Base-by-base conservation (phyloP, 2,113 vertebrate species). In the Pseudonaja textilis region DNA sequence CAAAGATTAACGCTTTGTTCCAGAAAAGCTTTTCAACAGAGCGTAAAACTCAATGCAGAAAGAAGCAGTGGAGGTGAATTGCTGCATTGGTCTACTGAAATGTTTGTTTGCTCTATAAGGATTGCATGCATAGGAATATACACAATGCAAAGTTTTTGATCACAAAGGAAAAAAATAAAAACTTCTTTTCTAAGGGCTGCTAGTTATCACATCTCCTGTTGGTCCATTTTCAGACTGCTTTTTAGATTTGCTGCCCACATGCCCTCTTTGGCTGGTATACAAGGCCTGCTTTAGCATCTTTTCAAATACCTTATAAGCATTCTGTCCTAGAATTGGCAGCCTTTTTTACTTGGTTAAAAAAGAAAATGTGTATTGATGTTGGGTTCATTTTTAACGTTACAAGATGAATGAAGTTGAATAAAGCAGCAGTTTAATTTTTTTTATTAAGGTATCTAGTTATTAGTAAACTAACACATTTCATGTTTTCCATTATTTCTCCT, bases 301-400 rank as follows among this genome's bases (percentile, higher is more conserved):
- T 91, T 90, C 52, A 94, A 88, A 86, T 85, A 89, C 55, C 47
- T 16, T 94, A 11, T 92, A 90, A 90, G 92, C 45, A 88, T 39
- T 89, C 0, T 54, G 42, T 42, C 52, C 88, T 26, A 94, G 64
- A 25, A 20, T 0, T 42, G 45, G 10, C 1, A 47, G 2, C 9
- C 81, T 96, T 90, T 81, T 42, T 92, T 90, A n/a, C 47, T 54
- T 69, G 54, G 89, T 74, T 59, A 93, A 86, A 93, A 93, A 92
- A 29, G 54, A 14, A 86, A 42, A 86, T 89, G 20, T 91, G 29
- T 34, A 52, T 92, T 91, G 74, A 42, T 56, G n/a, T 56, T 57
- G 89, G 91, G 39, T 45, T 93, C 16, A n/a, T 94, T 87, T 45
- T 92, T 91, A 50, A 59, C 86, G 42, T 56, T 23, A 29, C 47